Evolutionary conservation across 1,140 invertebrate species (phyloP), one percentile per base, ranked within the genome.

Genomic region (Heliconius eleuchia): DNA sequence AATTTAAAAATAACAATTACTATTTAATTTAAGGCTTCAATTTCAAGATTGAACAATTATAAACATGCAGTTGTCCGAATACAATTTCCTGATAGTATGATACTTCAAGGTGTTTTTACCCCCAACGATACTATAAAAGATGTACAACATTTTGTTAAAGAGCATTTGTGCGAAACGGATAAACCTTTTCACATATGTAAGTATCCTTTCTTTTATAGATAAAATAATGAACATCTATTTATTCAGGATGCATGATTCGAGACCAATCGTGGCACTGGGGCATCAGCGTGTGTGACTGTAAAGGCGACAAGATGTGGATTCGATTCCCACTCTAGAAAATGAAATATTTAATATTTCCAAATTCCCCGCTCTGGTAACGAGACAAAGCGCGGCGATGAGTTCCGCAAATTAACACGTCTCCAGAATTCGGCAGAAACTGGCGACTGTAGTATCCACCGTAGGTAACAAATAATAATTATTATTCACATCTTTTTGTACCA

Each of bases 101-200:
- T 98, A 42, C 93, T 98, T 5, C 98, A 98, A 94, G 97, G 96
- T 13, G 94, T 97, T 16, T 98, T 98, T 86, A 94, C 94, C 83
- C 96, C 97, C 7, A 91, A 94, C 30, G 97, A 98, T 92, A 96
- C 95, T 34, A 93, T 98, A 11, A 90, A 94, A 84, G 93, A 95
- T 77, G 94, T 98, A 6, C 95, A 95, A 70, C 95, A 96, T 73
- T 98, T 98, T 95, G 95, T 98, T 2, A 96, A 95, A 89, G 92
- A 94, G 80, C 96, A 96, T 92, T 91, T 98, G 34, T 92, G 95
- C 37, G 90, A 96, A 88, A 91, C 95, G 27, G 88, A 95, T 37
- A 88, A 95, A 81, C 89, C 96, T 80, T 98, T 98, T 92, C 95
- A 96, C 87, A 94, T 98, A 34, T 98, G 97, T 97, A 95, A 96